Conservation (phyloP, 1,140 invertebrate species). For the Drosophila ambigua region DNA sequence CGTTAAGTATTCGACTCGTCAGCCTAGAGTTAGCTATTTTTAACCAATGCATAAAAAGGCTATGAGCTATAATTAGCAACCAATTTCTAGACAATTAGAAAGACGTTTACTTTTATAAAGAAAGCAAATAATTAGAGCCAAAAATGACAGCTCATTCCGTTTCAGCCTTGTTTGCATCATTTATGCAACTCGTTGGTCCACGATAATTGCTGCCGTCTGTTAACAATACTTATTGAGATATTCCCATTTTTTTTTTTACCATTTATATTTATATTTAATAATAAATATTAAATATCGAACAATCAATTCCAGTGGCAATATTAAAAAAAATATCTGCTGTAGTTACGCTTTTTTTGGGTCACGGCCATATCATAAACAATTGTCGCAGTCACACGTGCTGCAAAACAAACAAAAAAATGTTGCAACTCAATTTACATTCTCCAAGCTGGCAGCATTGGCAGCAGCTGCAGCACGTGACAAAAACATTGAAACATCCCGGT, state of each 20-base stretch:
- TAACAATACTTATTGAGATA: conserved; percentile 19
- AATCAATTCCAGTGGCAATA: conserved; percentile 5
- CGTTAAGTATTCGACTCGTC: too few relatives aligned
- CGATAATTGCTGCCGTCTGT: conserved; percentile 35
- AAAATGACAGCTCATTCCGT: background rate
- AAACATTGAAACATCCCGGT: conserved; percentile 51
- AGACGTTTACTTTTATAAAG: background rate
- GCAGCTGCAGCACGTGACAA: conserved; percentile 70
- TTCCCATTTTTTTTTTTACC: background rate
- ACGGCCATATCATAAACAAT: conserved; percentile 54
- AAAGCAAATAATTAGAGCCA: too few relatives aligned
- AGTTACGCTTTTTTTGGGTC: conserved; percentile 10
- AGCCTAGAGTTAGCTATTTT: too few relatives aligned
- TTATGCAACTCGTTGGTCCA: conserved; percentile 13
- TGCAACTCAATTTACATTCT: conserved; percentile 68
- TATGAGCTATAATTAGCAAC: too few relatives aligned
- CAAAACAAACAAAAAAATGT: conserved; percentile 67
- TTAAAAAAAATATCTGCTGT: conserved; percentile 16
- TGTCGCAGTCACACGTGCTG: conserved; percentile 63
- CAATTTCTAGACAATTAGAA: too few relatives aligned
- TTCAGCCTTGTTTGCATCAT: conserved; percentile 8
- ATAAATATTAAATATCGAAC: background rate
- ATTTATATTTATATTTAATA: background rate
- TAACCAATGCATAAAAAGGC: too few relatives aligned
- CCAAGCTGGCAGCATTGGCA: conserved; percentile 23